phyloP scores from a whole-genome alignment of 2,113 vertebrate species.

The Anseranas semipalmata region DNA sequence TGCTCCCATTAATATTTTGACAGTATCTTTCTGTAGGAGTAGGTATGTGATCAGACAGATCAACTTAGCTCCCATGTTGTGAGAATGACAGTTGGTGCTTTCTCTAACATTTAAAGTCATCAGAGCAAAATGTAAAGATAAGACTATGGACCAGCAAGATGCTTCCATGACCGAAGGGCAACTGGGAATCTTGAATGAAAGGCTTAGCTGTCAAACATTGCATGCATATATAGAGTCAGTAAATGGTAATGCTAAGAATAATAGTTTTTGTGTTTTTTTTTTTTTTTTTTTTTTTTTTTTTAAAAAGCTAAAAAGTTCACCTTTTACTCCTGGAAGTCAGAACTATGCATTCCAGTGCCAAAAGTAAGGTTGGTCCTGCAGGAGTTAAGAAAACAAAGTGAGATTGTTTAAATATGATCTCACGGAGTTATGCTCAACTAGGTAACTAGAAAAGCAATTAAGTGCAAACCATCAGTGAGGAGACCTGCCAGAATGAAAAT shows the following conservation, averaged over 20 bases:
- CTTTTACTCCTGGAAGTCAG: not conserved
- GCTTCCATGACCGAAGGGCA: not conserved
- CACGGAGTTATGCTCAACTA: constrained; percentile 34
- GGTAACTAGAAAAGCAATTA: constrained; percentile 71
- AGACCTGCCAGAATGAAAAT: constrained; percentile 58
- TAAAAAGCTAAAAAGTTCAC: not conserved
- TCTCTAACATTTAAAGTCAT: not conserved
- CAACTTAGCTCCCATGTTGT: not conserved
- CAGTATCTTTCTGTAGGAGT: not conserved
- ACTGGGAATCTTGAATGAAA: not conserved
- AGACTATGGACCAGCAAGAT: not conserved
- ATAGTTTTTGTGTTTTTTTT: too few species aligned
- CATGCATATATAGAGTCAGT: not conserved
- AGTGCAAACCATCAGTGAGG: constrained; percentile 20
- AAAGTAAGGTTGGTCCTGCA: not conserved
- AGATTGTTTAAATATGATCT: constrained; percentile 45
- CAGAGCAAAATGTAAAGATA: not conserved
- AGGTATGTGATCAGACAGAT: not conserved
- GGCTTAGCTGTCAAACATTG: not conserved
- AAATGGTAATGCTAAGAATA: not conserved
- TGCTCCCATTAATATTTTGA: not conserved
- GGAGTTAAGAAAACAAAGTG: constrained; percentile 28
- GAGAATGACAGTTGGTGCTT: not conserved
- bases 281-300: not conserved
- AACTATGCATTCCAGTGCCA: not conserved